Percentiles rank a stretch among this genome's conserved stretches.
These are phyloP conservation scores for Drosophila melanogaster DNA, from an alignment of 1,140 invertebrate genomes.

Conservation along the genomic window Release_6_plus_ISO1_MT NC_004354.4:7716001-7716500, in stretches of 20 bases:
- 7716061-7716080: background rate
- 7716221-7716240: slow-evolving; percentile 59
- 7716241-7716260: slow-evolving; percentile 50
- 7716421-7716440: slow-evolving; percentile 48
- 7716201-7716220: background rate
- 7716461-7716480: background rate
- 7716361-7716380: background rate
- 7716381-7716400: background rate
- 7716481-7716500: slow-evolving; percentile 17
- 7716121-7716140: slow-evolving; percentile 82
- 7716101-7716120: slow-evolving; percentile 49
- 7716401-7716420: slow-evolving; percentile 32
- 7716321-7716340: slow-evolving; percentile 44
- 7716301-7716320: slow-evolving; percentile 8
- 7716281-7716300: slow-evolving; percentile 45
- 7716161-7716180: slow-evolving; percentile 45
- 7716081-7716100: background rate
- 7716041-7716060: slow-evolving; percentile 60
- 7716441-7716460: slow-evolving; percentile 30
- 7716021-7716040: slow-evolving; percentile 67
- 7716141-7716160: slow-evolving; percentile 59
- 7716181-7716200: slow-evolving; percentile 24
- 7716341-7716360: slow-evolving; percentile 42
- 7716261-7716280: slow-evolving; percentile 55
- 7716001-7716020: slow-evolving; percentile 28